A percentile compares a stretch with the other conserved stretches of the same genome.
These are phyloP conservation scores for Agrilus planipennis DNA, from an alignment of 1,140 invertebrate genomes.

Conservation along the genomic window DNA sequence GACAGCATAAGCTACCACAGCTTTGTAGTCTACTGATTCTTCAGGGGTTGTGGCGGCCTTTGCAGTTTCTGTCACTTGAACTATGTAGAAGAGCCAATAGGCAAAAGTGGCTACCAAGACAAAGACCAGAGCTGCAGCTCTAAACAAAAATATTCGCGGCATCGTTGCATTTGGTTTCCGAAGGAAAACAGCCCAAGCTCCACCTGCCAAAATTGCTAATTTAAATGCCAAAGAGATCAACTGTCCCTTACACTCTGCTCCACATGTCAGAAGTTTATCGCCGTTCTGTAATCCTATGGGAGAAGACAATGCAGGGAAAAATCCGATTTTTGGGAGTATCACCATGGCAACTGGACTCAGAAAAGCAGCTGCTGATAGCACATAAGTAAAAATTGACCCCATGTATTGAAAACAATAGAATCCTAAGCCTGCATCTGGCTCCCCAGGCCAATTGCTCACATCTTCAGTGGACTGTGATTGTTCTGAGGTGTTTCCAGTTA, in stretches of 20 bases:
- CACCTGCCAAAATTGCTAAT: constrained; percentile 78
- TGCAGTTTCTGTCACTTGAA: constrained; percentile 72
- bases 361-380: constrained; percentile 73
- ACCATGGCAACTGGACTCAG: constrained; percentile 91
- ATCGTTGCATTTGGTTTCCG: constrained; percentile 70
- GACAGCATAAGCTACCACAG: constrained; percentile 79
- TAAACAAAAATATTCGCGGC: constrained; percentile 85
- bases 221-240: constrained; percentile 87
- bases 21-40: constrained; percentile 68
- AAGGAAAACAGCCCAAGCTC: constrained; percentile 81
- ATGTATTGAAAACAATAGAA: constrained; percentile 70
- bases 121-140: constrained; percentile 75
- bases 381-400: constrained; percentile 59
- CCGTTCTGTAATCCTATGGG: constrained; percentile 44
- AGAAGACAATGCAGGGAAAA: constrained; percentile 48
- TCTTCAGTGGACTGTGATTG: constrained; percentile 88
- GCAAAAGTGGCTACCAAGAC: constrained; percentile 88
- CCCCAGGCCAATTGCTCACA: constrained; percentile 65
- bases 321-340: constrained; percentile 78
- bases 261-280: constrained; percentile 52
- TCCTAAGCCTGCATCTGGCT: constrained; percentile 55
- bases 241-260: constrained; percentile 71
- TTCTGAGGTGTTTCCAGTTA: constrained; percentile 94
- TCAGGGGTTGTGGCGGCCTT: constrained; percentile 64
- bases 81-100: constrained; percentile 96